Conservation (phyloP, 2,797 vertebrate genomes). For the Margarornis squamiger region DNA sequence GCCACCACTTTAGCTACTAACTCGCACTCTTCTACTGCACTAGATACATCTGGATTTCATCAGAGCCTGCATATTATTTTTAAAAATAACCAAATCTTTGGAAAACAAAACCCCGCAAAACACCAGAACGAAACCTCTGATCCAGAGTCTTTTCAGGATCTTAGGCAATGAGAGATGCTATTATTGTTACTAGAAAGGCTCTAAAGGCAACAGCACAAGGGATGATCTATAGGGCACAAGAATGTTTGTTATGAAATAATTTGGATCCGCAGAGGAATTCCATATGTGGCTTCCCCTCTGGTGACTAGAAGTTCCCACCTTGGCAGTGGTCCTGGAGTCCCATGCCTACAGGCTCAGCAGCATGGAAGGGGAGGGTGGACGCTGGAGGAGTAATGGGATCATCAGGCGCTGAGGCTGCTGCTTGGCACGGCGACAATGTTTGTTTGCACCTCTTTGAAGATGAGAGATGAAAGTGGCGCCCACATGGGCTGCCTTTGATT, state of each 20-base stretch:
- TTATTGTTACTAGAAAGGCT: conserved; percentile 10
- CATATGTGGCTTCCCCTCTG: conserved; percentile 48
- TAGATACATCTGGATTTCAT: conserved; percentile 19
- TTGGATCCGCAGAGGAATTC: conserved; percentile 55
- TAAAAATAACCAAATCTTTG: neutral
- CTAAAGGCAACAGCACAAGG: neutral
- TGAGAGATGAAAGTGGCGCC: conserved; percentile 87
- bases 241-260: conserved; percentile 39
- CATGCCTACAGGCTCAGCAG: conserved; percentile 50
- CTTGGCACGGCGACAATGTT: conserved; percentile 78
- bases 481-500: conserved; percentile 89
- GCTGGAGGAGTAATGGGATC: conserved; percentile 56
- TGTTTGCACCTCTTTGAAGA: conserved; percentile 94
- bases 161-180: neutral
- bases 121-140: neutral
- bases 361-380: conserved; percentile 42
- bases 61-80: neutral
- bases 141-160: neutral
- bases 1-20: neutral
- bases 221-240: neutral
- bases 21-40: neutral
- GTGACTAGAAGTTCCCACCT: conserved; percentile 59
- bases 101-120: neutral
- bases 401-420: conserved; percentile 62
- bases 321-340: conserved; percentile 58